Evolutionary conservation across 2,797 vertebrate genomes (phyloP).

Genomic region (Perodicticus potto): DNA sequence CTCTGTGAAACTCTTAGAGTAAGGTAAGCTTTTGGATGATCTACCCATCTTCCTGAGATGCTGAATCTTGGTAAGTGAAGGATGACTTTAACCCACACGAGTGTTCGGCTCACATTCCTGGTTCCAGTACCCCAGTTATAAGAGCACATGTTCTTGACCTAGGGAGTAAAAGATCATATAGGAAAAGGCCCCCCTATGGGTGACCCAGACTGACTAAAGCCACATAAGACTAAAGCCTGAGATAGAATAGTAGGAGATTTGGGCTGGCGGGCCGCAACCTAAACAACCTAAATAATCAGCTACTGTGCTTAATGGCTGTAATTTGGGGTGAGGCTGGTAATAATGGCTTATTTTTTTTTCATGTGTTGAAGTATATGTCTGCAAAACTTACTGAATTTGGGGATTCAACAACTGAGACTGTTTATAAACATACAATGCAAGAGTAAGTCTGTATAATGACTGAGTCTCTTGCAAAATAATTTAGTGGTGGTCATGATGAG

Average conservation of each 20-base stretch:
- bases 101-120: too few species aligned
- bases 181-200: background rate
- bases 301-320: constrained; percentile 72
- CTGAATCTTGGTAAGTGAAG: too few species aligned
- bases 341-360: constrained; percentile 69
- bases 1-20: too few species aligned
- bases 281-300: constrained; percentile 66
- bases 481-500: constrained; percentile 50
- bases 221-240: constrained; percentile 5
- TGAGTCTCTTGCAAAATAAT: constrained; percentile 67
- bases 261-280: constrained; percentile 1
- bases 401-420: constrained; percentile 75
- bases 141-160: constrained; percentile 7
- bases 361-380: constrained; percentile 77
- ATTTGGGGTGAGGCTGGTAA: constrained; percentile 78
- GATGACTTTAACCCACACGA: too few species aligned
- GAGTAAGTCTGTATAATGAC: constrained; percentile 66
- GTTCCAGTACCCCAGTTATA: too few species aligned
- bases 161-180: background rate
- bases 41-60: too few species aligned
- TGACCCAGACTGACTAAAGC: constrained; percentile 46
- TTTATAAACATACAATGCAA: constrained; percentile 72
- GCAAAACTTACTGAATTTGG: constrained; percentile 67
- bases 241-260: background rate
- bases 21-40: too few species aligned